These are phyloP conservation scores for Mastacembelus armatus DNA, from an alignment of 2,797 vertebrate genomes.

Conservation along the genomic window DNA sequence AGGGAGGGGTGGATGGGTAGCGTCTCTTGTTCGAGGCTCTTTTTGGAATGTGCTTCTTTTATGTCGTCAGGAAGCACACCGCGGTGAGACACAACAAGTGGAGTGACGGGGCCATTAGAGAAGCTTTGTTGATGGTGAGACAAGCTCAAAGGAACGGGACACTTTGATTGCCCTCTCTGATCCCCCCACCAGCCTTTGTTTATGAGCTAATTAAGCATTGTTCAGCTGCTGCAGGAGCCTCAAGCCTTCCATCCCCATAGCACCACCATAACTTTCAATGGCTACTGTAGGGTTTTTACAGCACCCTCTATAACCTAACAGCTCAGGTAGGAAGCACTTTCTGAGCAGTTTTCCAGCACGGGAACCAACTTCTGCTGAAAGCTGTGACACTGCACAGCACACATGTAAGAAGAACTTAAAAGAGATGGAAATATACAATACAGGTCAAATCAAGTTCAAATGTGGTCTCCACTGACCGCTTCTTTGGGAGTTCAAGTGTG, in stretches of 20 bases:
- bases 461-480: conserved; percentile 43
- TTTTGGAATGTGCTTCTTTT: conserved; percentile 81
- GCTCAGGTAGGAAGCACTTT: conserved; percentile 46
- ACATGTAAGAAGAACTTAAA: conserved; percentile 6
- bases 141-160: conserved; percentile 74
- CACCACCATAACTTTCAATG: conserved; percentile 67
- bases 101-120: conserved; percentile 75
- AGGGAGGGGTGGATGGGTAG: conserved; percentile 74
- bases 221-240: conserved; percentile 58
- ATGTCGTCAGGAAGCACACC: conserved; percentile 85
- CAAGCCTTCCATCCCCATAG: conserved; percentile 43
- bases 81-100: conserved; percentile 85
- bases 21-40: conserved; percentile 65
- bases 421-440: conserved; percentile 15
- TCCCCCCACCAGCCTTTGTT: conserved; percentile 83
- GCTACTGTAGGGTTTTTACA: conserved; percentile 74
- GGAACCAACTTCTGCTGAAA: conserved; percentile 26
- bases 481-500: conserved; percentile 80
- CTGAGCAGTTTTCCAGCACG: background rate
- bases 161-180: conserved; percentile 80
- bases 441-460: conserved; percentile 75
- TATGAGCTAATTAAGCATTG: conserved; percentile 87
- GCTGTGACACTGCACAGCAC: background rate
- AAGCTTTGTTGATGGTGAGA: conserved; percentile 78
- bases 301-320: conserved; percentile 69